Evolutionary conservation across 2,797 vertebrate genomes (phyloP), one percentile per base, ranked within the genome.

Genomic region (Tapirus indicus): DNA sequence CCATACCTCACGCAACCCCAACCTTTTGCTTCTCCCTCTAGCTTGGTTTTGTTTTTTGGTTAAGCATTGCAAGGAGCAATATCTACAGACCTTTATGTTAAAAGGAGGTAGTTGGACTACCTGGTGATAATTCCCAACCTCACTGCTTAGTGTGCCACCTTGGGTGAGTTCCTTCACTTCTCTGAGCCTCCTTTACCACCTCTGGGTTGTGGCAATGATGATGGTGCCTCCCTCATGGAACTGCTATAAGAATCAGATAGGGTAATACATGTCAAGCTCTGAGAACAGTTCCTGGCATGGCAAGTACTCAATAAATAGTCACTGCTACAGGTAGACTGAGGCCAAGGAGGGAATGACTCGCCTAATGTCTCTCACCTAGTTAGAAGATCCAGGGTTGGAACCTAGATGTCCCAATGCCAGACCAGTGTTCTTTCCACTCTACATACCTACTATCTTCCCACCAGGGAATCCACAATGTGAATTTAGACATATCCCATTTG

Each of bases 401-500:
- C 49, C 54, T 35, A 72, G 66, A 71, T 44, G 60, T 52, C 41
- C 71, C 47, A 72, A 62, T 21, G 78, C 13, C 11, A 14, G 23
- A 13, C 8, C 47, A 35, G 14, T 64, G 54, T 79, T 84, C 47
- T 93, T 91, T 96, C 79, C 13, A 11, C 6, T 44, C 29, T 21
- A 13, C 49, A 52, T 52, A 49, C 72, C 79, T 79, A 29, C 25
- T 41, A 84, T n/a, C 12, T 87, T 79, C 75, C 88, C 41, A 21
- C 17, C 4, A 12, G 68, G 62, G 64, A 95, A 92, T 89, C 75
- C 17, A 54, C 84, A 49, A 20, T 58, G 44, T 71, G 71, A 84
- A 92, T 87, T 85, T 93, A 75, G 69, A 84, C 41, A 74, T 88
- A 89, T 60, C 47, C 47, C 41, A 78, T 10, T 77, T 87, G 94